Evolutionary conservation across 2,113 vertebrate species (phyloP), one percentile per base, ranked within the genome.

Genomic region (Carassius gibelio): DNA sequence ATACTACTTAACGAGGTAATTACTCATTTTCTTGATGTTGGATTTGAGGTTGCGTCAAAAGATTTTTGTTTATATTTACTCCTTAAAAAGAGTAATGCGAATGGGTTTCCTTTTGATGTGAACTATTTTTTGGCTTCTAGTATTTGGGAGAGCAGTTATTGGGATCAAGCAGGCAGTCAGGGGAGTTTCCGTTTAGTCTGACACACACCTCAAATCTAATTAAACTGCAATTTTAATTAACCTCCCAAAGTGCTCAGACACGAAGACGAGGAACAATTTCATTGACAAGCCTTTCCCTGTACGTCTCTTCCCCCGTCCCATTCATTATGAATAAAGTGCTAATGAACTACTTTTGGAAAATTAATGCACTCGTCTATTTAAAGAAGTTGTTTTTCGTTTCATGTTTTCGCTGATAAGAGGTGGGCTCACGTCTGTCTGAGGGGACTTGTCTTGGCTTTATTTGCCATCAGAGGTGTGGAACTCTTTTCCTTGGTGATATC

Each of bases 261-360:
- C 82, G 68, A 86, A 87, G 84, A 84, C 3, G 61, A 81, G 78
- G 61, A 81, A 81, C 78, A 62, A 81, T 80, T 72, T 85, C 85
- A 86, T 80, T 86, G 86, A 80, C 83, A 85, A 86, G 88, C 86
- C 57, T 86, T 88, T 78, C 86, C 83, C 86, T 36, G 75, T 85
- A 84, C 66, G 48, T 74, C 50, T 72, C 52, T 80, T 71, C 81
- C 69, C 83, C 61, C 38, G 42, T 85, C 38, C 84, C 85, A 90
- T 90, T 86, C 86, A 91, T 90, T 86, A 91, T 91, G 82, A 87
- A 91, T 90, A 84, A 89, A 68, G 74, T 87, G 80, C 78, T 89
- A 89, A 89, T 89, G 88, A 91, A 87, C 88, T 89, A 82, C 87
- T 89, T 88, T 88, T 91, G 89, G 88, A 90, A 91, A 89, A 88